These are phyloP conservation scores for Apodemus speciosus DNA, from an alignment of 2,113 vertebrate genomes.

Conservation along the genomic window DNA sequence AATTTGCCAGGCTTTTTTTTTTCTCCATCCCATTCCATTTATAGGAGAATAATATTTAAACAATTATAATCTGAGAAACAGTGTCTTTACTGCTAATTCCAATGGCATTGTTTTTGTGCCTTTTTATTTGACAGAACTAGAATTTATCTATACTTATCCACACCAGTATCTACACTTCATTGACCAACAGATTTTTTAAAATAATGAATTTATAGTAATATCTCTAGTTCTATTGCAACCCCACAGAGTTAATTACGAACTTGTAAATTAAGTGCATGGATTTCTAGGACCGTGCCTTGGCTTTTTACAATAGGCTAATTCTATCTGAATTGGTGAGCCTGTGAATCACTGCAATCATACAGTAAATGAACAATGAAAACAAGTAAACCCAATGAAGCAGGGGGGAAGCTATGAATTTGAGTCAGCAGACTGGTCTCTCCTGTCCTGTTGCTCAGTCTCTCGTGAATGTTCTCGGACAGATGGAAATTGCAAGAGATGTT, in stretches of 20 bases:
- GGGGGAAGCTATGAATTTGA: conserved; percentile 11
- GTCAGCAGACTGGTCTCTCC: not conserved
- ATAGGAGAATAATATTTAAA: not conserved
- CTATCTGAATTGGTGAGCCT: conserved; percentile 24
- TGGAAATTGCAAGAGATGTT: conserved; percentile 44
- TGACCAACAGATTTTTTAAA: not conserved
- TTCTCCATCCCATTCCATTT: not conserved
- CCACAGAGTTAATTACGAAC: not conserved
- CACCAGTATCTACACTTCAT: not conserved
- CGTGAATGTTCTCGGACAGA: not conserved
- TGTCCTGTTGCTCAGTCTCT: conserved; percentile 20
- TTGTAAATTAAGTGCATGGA: conserved; percentile 24
- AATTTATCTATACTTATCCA: not conserved
- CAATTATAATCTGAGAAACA: not conserved
- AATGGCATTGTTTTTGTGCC: not conserved
- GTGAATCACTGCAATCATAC: conserved; percentile 12
- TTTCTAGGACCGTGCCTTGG: not conserved
- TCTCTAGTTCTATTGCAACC: not conserved
- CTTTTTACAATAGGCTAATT: conserved; percentile 50
- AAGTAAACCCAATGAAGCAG: conserved; percentile 12
- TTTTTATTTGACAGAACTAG: not conserved
- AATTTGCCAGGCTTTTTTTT: not conserved
- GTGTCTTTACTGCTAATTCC: not conserved
- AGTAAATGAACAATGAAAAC: conserved; percentile 33
- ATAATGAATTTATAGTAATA: not conserved